Conservation (phyloP, 1,140 invertebrate species). For the Penaeus indicus region DNA sequence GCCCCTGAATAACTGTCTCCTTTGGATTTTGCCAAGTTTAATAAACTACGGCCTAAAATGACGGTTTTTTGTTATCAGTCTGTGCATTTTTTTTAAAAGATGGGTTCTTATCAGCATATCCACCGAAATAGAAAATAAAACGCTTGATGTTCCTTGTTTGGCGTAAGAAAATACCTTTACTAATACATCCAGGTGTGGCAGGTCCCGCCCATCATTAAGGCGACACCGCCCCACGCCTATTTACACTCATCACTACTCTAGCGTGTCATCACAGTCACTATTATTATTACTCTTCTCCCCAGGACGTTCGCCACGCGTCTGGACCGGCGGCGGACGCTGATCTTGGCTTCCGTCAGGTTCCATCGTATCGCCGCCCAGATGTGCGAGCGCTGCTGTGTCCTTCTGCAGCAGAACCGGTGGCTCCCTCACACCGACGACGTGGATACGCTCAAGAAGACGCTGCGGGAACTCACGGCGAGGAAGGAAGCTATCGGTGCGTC, state of each 20-base stretch:
- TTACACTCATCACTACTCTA: background rate
- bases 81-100: too few species aligned
- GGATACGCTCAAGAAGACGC: slow-evolving; percentile 58
- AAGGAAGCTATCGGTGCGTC: slow-evolving; percentile 63
- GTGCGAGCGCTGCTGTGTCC: slow-evolving; percentile 66
- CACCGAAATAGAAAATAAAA: too few species aligned
- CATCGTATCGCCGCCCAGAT: slow-evolving; percentile 82
- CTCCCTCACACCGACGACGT: slow-evolving; percentile 59
- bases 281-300: slow-evolving; percentile 75
- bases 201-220: too few species aligned
- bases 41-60: too few species aligned
- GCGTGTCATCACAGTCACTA: background rate
- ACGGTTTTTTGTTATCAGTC: too few species aligned
- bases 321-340: slow-evolving; percentile 80
- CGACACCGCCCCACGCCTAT: background rate
- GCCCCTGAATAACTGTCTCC: too few species aligned
- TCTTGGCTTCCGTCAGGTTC: slow-evolving; percentile 83
- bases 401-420: slow-evolving; percentile 63
- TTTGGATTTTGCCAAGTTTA: too few species aligned
- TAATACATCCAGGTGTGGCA: too few species aligned
- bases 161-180: too few species aligned
- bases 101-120: too few species aligned
- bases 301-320: slow-evolving; percentile 83
- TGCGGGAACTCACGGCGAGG: slow-evolving; percentile 64
- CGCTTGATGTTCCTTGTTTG: too few species aligned